phyloP scores from a whole-genome alignment of 2,113 vertebrate genomes.

The Microtus oregoni region DNA sequence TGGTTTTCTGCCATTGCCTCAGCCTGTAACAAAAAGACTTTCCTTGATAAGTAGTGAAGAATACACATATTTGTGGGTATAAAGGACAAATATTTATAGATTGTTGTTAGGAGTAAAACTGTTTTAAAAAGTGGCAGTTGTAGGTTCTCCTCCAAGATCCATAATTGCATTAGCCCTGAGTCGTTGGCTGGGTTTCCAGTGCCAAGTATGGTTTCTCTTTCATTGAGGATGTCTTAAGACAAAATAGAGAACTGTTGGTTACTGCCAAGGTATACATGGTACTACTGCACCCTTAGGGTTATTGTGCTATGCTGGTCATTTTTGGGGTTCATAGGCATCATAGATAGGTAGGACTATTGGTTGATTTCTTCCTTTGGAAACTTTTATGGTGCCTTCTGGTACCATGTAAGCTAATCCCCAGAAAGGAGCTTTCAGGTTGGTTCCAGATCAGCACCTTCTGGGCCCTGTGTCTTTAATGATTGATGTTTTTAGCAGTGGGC shows the following conservation, averaged over 20 bases:
- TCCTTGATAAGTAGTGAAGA: background rate
- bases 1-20: background rate
- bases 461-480: too few relatives aligned
- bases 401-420: background rate
- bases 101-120: background rate
- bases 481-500: background rate
- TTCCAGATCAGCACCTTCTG: background rate
- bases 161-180: background rate
- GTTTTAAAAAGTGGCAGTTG: background rate
- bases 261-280: background rate
- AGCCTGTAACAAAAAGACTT: background rate
- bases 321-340: background rate
- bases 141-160: background rate
- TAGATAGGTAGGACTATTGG: background rate
- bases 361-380: background rate
- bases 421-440: background rate
- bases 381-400: background rate
- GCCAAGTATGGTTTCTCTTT: background rate
- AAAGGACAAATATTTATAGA: background rate
- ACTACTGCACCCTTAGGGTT: background rate
- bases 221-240: background rate
- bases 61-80: background rate
- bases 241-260: background rate
- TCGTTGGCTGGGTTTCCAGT: background rate
- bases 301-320: background rate